Conservation (phyloP, 2,797 vertebrate species). For the Discoglossus pictus region DNA sequence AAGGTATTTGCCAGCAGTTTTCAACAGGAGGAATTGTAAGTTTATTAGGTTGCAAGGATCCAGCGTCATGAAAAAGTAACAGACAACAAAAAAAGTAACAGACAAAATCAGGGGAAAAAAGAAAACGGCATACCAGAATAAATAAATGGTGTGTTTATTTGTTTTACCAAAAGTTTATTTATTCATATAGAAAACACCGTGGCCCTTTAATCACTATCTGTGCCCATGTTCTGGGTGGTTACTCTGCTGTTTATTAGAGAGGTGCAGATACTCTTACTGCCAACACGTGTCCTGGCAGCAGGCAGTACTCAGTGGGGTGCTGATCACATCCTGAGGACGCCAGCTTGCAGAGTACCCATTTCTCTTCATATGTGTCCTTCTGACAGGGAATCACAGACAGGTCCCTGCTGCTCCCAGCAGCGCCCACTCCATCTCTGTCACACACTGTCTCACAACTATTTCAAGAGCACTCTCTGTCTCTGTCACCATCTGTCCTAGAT, state of each 20-base stretch:
- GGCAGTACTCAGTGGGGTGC: conserved; percentile 9
- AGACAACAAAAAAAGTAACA: no score
- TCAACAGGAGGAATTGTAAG: no score
- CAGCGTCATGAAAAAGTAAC: no score
- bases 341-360: conserved; percentile 5
- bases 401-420: conserved; percentile 24
- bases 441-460: conserved; percentile 12
- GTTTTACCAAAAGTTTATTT: no score
- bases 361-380: conserved; percentile 44
- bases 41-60: no score
- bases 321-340: conserved; percentile 34
- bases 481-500: conserved; percentile 44
- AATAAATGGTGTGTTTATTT: no score
- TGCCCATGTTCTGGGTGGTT: no score
- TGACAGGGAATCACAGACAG: conserved; percentile 35
- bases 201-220: background rate
- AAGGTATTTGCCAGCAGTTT: no score
- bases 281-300: conserved; percentile 5
- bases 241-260: no score
- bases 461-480: conserved; percentile 23
- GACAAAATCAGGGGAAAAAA: no score
- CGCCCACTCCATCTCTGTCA: conserved; percentile 31
- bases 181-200: no score
- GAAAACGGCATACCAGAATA: no score
- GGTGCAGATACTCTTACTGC: background rate